A percentile compares a stretch with the other conserved stretches of the same genome.
Conservation (phyloP, 2,888 invertebrate species). For the Scaptomyza flava region DNA sequence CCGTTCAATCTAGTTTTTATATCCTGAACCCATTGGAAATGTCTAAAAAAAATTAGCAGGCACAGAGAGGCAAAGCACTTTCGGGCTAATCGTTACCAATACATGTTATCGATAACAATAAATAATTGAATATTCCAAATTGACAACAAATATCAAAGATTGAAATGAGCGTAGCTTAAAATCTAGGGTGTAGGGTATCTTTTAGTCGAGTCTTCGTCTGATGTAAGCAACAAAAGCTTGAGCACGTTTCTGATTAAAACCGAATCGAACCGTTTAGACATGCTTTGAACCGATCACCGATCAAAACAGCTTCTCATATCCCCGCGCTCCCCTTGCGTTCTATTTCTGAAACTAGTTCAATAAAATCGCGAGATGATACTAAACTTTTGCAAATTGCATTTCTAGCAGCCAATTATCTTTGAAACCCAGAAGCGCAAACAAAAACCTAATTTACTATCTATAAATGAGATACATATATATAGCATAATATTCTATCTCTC, state of each 20-base stretch:
- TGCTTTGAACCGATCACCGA: constrained; percentile 10
- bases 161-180: not conserved
- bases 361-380: not conserved
- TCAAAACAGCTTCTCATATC: not conserved
- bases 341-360: constrained; percentile 26
- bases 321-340: not conserved
- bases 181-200: not conserved
- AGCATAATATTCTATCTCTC: not conserved
- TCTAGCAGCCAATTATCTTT: constrained; percentile 2
- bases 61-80: too few species aligned
- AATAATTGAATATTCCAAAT: too few species aligned
- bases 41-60: too few species aligned
- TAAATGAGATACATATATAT: constrained; percentile 10
- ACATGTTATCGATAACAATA: not conserved
- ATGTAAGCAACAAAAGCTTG: not conserved
- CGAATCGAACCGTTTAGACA: constrained; percentile 1
- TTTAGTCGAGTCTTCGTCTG: not conserved
- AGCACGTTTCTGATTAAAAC: constrained; percentile 1
- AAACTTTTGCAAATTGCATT: constrained; percentile 13
- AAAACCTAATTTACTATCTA: constrained; percentile 5
- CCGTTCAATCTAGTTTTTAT: not conserved
- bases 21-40: not conserved
- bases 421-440: not conserved
- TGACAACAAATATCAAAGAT: not conserved
- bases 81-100: too few species aligned